Base-by-base conservation (phyloP, 1,140 invertebrate species). In the Andricus grossulariae region DNA sequence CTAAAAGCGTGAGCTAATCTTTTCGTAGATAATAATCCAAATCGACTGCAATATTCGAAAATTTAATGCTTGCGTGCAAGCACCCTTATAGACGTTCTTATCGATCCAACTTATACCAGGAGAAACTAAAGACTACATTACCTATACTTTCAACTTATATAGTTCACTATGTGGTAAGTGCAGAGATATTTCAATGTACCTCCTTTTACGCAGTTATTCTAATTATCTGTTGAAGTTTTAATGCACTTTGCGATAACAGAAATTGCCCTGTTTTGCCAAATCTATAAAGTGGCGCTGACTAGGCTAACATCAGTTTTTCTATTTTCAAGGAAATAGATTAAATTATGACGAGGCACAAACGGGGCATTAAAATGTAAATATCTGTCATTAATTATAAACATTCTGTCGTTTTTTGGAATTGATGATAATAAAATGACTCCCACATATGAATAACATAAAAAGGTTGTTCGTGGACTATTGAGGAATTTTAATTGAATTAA, bases 21-120 rank as follows among this genome's bases (percentile, higher is more conserved):
- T 32, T 66, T n/a, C 25, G 25, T 66, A 66, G 60, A 66, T 66
- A 66, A 66, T 66, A 66, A 66, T 66, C 6, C 60, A 66, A 66
- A 66, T 66, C 39, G 60, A 66, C 60, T 16, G 25, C 15, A 32
- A 66, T 66, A 66, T 66, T 66, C 13, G 6, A 7, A 25, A 66
- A 66, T 66, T 66, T 39, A 39, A 66, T 39, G 60, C 21, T 66
- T 45, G 60, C 60, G 60, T 66, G 60, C 60, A 2, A 39, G 60
- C 60, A n/a, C 15, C 32, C 60, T 32, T 66, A 45, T 45, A 66
- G 60, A 66, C 60, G 60, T 66, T 45, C 60, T 66, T 66, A 66
- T 66, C 32, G 60, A 66, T 66, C 60, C 32, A 13, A 25, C 60
- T 66, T 45, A 66, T 66, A 32, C 60, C 60, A 66, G 15, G 45